Conservation (phyloP, 2,113 vertebrate species). For the Anguilla japonica region DNA sequence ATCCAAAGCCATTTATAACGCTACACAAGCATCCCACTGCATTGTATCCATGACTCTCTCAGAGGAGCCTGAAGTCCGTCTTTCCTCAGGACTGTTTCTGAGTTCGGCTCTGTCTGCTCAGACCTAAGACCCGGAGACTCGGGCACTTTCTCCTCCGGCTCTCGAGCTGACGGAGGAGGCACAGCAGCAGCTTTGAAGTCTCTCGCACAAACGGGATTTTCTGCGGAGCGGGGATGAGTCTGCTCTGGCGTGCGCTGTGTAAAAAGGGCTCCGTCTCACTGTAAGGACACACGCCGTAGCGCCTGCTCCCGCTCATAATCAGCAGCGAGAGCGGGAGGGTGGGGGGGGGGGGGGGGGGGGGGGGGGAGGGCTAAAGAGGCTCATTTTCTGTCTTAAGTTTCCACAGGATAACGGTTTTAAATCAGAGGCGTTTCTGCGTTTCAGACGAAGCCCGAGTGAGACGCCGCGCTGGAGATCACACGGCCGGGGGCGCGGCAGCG, state of each 20-base stretch:
- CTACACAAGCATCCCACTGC: not conserved
- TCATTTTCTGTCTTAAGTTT: not conserved
- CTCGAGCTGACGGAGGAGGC: not conserved
- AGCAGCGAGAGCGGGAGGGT: not conserved
- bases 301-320: not conserved
- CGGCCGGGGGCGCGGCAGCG: not conserved
- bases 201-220: constrained; percentile 21
- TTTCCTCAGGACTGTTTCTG: not conserved
- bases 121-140: not conserved
- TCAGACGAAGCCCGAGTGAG: not conserved
- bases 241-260: not conserved
- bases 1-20: not conserved
- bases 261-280: not conserved
- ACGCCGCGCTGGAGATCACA: not conserved
- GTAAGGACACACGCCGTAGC: no score
- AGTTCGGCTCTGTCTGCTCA: not conserved
- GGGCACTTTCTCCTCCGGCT: not conserved
- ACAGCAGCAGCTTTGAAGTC: constrained; percentile 19
- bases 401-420: not conserved
- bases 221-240: not conserved
- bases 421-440: not conserved
- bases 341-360: no score
- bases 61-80: not conserved
- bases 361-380: not conserved
- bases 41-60: not conserved